phyloP scores from a whole-genome alignment of 2,888 invertebrate species.

The Mayetiola destructor region DNA sequence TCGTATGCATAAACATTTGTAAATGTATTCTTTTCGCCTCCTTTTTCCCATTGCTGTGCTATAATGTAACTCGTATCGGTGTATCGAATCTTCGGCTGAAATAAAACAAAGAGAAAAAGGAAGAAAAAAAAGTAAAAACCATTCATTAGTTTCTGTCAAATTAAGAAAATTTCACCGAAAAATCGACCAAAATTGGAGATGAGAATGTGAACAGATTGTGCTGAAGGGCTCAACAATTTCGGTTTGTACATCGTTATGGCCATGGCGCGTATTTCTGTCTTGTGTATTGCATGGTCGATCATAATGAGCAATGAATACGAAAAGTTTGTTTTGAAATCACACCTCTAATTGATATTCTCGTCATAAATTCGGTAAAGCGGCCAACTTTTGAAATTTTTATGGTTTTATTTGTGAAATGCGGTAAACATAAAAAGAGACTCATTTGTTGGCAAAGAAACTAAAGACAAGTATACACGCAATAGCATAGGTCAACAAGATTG shows the following conservation, averaged over 20 bases:
- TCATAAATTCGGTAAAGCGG: neutral
- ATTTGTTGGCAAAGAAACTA: neutral
- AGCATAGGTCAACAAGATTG: constrained; percentile 1
- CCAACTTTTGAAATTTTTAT: neutral
- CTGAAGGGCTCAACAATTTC: no score
- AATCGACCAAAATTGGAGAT: no score
- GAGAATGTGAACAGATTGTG: no score
- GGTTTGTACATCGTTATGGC: neutral
- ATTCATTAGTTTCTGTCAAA: no score
- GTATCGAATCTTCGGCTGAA: constrained; percentile 23
- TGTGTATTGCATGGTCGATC: no score
- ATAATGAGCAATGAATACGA: no score
- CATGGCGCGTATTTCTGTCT: no score
- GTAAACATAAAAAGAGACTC: neutral
- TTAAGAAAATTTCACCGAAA: no score
- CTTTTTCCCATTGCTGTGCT: constrained; percentile 22
- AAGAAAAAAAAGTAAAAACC: no score
- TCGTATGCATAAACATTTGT: constrained; percentile 19
- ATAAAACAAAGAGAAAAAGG: constrained; percentile 14
- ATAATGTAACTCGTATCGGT: constrained; percentile 23
- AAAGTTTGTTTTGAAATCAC: neutral
- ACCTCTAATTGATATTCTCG: constrained; percentile 1
- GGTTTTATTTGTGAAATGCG: neutral
- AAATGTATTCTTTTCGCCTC: constrained; percentile 22
- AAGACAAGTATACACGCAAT: no score